Conservation (phyloP, 2,888 invertebrate species). For the Agrochola lota region DNA sequence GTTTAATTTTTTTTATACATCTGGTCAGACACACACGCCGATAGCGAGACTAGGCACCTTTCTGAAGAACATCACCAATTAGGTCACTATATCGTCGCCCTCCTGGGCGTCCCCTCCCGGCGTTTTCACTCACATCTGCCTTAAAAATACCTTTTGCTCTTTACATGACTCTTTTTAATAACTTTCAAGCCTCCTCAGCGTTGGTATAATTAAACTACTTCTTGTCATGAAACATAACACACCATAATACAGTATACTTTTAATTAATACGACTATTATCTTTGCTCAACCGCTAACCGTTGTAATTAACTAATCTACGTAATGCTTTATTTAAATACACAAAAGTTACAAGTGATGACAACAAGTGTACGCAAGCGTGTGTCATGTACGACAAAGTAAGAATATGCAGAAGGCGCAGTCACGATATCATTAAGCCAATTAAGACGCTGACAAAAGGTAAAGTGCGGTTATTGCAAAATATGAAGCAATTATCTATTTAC, state of each 20-base stretch:
- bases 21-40: too few species aligned
- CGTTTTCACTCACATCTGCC: too few species aligned
- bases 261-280: constrained; percentile 43
- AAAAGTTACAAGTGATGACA: constrained; percentile 52
- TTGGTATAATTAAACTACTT: not conserved
- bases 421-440: not conserved
- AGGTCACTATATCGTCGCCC: too few species aligned
- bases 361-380: constrained; percentile 49
- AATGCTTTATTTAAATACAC: constrained; percentile 59
- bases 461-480: too few species aligned
- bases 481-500: too few species aligned
- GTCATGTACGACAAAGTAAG: constrained; percentile 21
- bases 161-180: not conserved
- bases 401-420: constrained; percentile 36
- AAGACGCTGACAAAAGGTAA: too few species aligned
- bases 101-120: too few species aligned
- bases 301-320: constrained; percentile 53
- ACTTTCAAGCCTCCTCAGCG: not conserved
- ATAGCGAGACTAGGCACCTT: too few species aligned
- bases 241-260: not conserved
- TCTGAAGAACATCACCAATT: too few species aligned
- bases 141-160: not conserved
- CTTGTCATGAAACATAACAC: not conserved
- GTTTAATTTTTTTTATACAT: too few species aligned
- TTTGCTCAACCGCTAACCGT: constrained; percentile 23